Percentiles rank a stretch among this genome's conserved stretches.
These are phyloP conservation scores for Tragulus kanchil DNA, from an alignment of 2,113 vertebrate species.

Conservation along the genomic window DNA sequence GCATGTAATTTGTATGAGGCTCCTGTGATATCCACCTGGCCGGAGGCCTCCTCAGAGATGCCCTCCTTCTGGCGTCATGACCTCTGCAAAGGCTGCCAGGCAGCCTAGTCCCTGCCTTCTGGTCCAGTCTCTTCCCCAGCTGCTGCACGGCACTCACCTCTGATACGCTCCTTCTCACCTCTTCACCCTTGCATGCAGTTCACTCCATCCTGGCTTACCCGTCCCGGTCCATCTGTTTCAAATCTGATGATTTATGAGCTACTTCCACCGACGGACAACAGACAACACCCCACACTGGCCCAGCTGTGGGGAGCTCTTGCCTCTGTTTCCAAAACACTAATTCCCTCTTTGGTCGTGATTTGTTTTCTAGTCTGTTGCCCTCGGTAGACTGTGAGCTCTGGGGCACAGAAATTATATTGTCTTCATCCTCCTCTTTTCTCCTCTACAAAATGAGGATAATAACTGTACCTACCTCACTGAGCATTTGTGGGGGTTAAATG, in stretches of 20 bases:
- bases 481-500: not conserved
- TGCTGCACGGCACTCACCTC: not conserved
- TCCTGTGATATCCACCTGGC: not conserved
- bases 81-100: not conserved
- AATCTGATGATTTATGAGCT: not conserved
- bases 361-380: not conserved
- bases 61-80: not conserved
- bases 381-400: not conserved
- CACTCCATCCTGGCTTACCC: not conserved
- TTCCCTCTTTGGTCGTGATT: not conserved
- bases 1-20: not conserved
- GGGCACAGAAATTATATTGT: not conserved
- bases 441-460: not conserved
- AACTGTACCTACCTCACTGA: not conserved
- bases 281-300: not conserved
- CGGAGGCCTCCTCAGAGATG: not conserved
- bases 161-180: not conserved
- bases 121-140: not conserved
- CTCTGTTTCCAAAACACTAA: not conserved
- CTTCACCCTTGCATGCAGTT: not conserved
- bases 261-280: not conserved
- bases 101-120: not conserved
- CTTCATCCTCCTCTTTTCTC: not conserved
- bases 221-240: not conserved
- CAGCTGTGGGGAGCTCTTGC: not conserved